Conservation (phyloP, 2,888 invertebrate species). For the Drosophila anceps region DNA sequence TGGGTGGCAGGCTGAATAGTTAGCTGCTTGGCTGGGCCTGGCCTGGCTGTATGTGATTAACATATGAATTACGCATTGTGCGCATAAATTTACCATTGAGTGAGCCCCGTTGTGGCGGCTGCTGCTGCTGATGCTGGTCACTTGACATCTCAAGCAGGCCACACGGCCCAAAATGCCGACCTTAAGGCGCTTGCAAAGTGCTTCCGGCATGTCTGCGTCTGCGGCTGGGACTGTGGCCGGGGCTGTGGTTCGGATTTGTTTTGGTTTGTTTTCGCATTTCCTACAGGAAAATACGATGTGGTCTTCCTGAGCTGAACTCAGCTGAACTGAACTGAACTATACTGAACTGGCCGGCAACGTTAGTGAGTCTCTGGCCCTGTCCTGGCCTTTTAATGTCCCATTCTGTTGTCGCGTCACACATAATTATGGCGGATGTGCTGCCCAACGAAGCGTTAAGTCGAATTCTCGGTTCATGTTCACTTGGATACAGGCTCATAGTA, state of each 20-base stretch:
- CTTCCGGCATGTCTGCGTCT: conserved; percentile 59
- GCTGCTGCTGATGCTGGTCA: conserved; percentile 49
- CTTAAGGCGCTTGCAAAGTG: conserved; percentile 66
- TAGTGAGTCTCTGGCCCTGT: conserved; percentile 12
- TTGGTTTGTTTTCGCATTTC: conserved; percentile 31
- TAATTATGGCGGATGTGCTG: conserved; percentile 82
- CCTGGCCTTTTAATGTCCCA: conserved; percentile 68
- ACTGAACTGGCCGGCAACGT: conserved; percentile 31
- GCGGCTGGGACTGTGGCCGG: conserved; percentile 16
- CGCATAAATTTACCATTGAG: conserved; percentile 78
- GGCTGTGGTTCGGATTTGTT: conserved; percentile 25
- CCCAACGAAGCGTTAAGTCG: conserved; percentile 79
- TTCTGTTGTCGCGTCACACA: conserved; percentile 75
- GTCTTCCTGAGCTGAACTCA: conserved; percentile 35
- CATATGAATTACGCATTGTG: conserved; percentile 79
- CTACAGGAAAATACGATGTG: conserved; percentile 51
- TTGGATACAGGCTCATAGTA: conserved; percentile 30
- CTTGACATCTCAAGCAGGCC: conserved; percentile 75
- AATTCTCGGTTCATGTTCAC: conserved; percentile 71
- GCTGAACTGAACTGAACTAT: conserved; percentile 17
- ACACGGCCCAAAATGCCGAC: conserved; percentile 57
- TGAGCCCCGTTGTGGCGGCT: conserved; percentile 19
- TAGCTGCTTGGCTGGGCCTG: conserved; percentile 12
- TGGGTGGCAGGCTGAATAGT: conserved; percentile 8
- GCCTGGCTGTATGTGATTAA: conserved; percentile 64